Percentiles rank a stretch among this genome's conserved stretches.
phyloP scores from a whole-genome alignment of 2,113 vertebrate genomes.

The Gila orcuttii region DNA sequence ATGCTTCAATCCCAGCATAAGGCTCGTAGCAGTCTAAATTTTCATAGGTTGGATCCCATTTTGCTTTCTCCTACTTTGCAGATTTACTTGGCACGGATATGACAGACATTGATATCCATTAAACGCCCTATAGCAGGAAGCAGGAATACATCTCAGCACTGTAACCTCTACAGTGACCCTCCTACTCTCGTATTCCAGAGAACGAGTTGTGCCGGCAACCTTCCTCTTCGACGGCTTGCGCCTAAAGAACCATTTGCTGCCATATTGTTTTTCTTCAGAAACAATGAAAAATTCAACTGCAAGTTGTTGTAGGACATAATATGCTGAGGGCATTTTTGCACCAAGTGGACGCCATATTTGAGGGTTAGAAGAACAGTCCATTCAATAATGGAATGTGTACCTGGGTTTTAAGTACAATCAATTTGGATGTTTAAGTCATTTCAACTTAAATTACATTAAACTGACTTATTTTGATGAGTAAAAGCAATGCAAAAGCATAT shows the following conservation, averaged over 20 bases:
- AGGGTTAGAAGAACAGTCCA: background rate
- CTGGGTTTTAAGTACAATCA: background rate
- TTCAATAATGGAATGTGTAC: background rate
- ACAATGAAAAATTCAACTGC: slow-evolving; percentile 2
- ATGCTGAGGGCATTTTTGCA: background rate
- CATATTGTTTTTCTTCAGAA: slow-evolving; percentile 13
- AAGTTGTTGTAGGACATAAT: background rate
- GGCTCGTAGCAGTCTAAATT: slow-evolving; percentile 32
- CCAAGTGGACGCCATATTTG: background rate
- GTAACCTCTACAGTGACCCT: slow-evolving; percentile 49
- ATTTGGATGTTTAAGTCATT: too few relatives aligned
- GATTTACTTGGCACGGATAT: slow-evolving; percentile 38
- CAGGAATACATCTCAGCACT: slow-evolving; percentile 39
- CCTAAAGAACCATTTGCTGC: background rate
- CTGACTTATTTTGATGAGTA: too few relatives aligned
- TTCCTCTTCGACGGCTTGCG: background rate
- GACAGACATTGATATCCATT: slow-evolving; percentile 51
- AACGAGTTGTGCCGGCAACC: slow-evolving; percentile 47
- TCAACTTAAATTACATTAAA: too few relatives aligned
- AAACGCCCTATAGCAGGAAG: slow-evolving; percentile 35
- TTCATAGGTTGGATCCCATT: slow-evolving; percentile 20
- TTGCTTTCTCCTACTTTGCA: slow-evolving; percentile 14
- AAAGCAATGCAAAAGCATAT: too few relatives aligned
- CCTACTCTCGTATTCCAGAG: slow-evolving; percentile 13
- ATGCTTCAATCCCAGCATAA: slow-evolving; percentile 44